A percentile compares a stretch with the other conserved stretches of the same genome.
Evolutionary conservation across 1,140 invertebrate species (phyloP).

Genomic region (Lucilia sericata): DNA sequence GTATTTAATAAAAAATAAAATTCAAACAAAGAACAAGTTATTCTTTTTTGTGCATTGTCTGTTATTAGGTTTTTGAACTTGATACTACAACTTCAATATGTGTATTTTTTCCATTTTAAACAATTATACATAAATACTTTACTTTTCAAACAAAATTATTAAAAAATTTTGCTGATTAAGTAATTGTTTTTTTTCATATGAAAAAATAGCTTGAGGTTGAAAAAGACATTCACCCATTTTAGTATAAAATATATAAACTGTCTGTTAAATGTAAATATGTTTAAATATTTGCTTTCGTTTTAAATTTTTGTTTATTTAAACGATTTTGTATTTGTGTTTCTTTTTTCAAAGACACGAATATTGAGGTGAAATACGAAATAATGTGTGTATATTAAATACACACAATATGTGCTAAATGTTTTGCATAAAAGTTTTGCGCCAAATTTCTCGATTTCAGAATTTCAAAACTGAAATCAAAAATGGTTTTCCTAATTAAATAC

Average conservation of each 20-base stretch:
- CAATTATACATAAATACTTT: neutral
- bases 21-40: neutral
- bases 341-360: too few species aligned
- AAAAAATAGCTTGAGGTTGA: neutral
- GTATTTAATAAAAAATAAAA: neutral
- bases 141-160: neutral
- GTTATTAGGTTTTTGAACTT: conserved; percentile 12
- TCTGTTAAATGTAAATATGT: too few species aligned
- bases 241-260: too few species aligned
- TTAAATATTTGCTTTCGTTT: too few species aligned
- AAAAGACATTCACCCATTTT: neutral
- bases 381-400: too few species aligned
- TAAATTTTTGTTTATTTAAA: neutral
- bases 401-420: too few species aligned
- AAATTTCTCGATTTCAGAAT: too few species aligned
- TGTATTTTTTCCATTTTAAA: neutral
- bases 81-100: neutral
- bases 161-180: neutral
- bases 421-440: too few species aligned
- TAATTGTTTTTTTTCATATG: neutral
- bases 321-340: neutral
- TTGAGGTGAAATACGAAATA: too few species aligned
- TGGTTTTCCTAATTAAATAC: too few species aligned
- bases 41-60: neutral
- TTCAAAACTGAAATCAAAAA: too few species aligned